phyloP scores from a whole-genome alignment of 2,888 invertebrate species.

The Ischnura elegans region DNA sequence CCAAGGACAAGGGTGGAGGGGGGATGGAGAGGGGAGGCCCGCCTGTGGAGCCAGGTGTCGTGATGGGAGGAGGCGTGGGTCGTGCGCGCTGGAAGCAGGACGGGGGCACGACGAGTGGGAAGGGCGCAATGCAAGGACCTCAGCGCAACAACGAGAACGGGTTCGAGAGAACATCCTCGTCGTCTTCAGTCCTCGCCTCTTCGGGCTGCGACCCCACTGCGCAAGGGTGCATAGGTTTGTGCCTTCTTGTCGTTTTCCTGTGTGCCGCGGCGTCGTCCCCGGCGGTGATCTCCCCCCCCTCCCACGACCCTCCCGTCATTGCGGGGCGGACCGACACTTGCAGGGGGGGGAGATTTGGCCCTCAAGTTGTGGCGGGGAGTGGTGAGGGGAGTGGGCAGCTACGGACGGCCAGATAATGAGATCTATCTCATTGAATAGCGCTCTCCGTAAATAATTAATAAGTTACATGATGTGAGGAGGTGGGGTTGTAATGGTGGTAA shows the following conservation, averaged over 20 bases:
- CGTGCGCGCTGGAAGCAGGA: conserved; percentile 50
- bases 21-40: conserved; percentile 45
- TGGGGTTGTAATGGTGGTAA: not conserved
- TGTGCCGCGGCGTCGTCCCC: conserved; percentile 6
- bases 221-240: conserved; percentile 72
- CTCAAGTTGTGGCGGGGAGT: not conserved
- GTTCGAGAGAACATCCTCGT: conserved; percentile 75
- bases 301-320: not conserved
- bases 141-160: conserved; percentile 27
- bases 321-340: not conserved
- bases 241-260: conserved; percentile 70
- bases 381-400: conserved; percentile 15
- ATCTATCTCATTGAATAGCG: not conserved
- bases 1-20: conserved; percentile 78
- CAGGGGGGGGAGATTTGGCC: not conserved
- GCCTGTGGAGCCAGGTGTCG: not conserved
- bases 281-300: conserved; percentile 11
- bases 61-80: not conserved
- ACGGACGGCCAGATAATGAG: conserved; percentile 64
- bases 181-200: conserved; percentile 69
- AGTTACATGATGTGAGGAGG: not conserved
- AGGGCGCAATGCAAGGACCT: not conserved
- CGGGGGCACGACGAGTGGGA: not conserved
- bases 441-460: not conserved
- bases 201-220: conserved; percentile 68